Evolutionary conservation across 2,888 invertebrate species (phyloP).

Genomic region (Cyrtodaria siliqua): DNA sequence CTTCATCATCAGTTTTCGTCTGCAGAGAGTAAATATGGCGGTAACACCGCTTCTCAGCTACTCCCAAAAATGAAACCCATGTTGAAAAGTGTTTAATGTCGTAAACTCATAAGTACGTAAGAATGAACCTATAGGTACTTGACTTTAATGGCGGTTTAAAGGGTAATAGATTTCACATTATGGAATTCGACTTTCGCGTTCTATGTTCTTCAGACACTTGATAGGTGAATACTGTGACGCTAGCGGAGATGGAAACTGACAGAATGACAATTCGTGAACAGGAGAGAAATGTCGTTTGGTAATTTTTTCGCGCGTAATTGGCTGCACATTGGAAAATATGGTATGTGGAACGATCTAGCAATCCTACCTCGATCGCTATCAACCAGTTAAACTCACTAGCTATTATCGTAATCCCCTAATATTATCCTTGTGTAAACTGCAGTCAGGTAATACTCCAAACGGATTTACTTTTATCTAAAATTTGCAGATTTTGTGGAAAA

Average conservation of each 20-base stretch:
- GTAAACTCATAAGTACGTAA: not conserved
- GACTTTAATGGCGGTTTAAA: conserved; percentile 71
- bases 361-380: conserved; percentile 33
- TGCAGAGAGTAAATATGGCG: conserved; percentile 16
- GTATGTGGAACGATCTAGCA: conserved; percentile 19
- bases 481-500: conserved; percentile 43
- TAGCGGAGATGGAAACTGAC: conserved; percentile 27
- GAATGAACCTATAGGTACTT: not conserved
- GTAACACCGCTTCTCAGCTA: not conserved
- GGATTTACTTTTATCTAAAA: conserved; percentile 35
- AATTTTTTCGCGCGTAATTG: conserved; percentile 47
- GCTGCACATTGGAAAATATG: conserved; percentile 34
- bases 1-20: conserved; percentile 11
- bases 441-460: conserved; percentile 23
- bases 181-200: conserved; percentile 45
- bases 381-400: conserved; percentile 40
- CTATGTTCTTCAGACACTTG: conserved; percentile 16
- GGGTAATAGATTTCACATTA: conserved; percentile 65
- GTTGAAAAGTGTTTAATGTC: conserved; percentile 35
- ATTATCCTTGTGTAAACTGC: conserved; percentile 37
- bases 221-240: conserved; percentile 14
- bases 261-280: conserved; percentile 35
- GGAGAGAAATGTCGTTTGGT: conserved; percentile 42
- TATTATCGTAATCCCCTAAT: conserved; percentile 34
- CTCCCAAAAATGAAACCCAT: conserved; percentile 35